Base-by-base conservation (phyloP, 2,113 vertebrate species). In the Tetraodon nigroviridis region DNA sequence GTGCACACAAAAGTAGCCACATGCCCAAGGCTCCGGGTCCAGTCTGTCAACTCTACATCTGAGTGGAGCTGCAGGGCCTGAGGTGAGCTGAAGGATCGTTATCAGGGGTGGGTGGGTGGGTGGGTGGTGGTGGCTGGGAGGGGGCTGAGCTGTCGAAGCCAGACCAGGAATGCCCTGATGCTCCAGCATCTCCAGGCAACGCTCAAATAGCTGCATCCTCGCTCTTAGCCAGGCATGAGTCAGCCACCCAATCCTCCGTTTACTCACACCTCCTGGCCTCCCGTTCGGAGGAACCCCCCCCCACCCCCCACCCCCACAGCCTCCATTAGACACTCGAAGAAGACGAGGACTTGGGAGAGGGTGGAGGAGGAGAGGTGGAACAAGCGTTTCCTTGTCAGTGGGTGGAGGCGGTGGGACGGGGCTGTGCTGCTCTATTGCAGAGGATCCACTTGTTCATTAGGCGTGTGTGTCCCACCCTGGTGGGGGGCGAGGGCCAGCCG, bases 161-260 rank as follows among this genome's bases (percentile, higher is more conserved):
- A 15, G 21, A n/a, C 61, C 49, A 64, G 66, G 59, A 64, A 71
- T 75, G 54, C 15, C 52, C 74, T 68, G 42, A 80, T 61, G 58
- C 53, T 15, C 24, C 16, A 68, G 40, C 62, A 68, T 84, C 78
- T 76, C 32, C 16, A 60, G 76, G 58, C 58, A 52, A 54, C 58
- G 73, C 70, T 55, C 55, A 49, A 48, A 56, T 42, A 52, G 8
- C 50, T 16, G 55, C 48, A 54, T 69, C 58, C 19, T 41, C 66
- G 4, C 32, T 37, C 12, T 37, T 4, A 45, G 45, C 50, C 41
- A 6, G 0, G 41, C 45, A 42, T 61, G 75, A 71, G 29, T 64
- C 54, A 46, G 49, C 48, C 55, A 22, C 64, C 52, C 24, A 50
- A 60, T 51, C 58, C 62, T 50, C 37, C 0, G 47, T 49, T 49